These are phyloP conservation scores for Cistogaster globosa DNA, from an alignment of 2,888 invertebrate species.

Conservation along the genomic window DNA sequence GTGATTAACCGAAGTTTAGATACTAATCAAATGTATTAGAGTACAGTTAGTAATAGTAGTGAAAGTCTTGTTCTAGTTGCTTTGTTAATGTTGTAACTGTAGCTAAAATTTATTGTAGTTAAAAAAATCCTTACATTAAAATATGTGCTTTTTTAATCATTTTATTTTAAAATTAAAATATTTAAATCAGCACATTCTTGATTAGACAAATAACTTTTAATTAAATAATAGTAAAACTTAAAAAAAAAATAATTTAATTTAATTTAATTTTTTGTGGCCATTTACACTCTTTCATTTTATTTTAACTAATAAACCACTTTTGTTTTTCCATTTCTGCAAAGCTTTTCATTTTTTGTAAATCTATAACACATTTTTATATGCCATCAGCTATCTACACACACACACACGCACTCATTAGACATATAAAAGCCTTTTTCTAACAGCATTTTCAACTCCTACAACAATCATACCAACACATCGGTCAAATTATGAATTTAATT, in stretches of 20 bases:
- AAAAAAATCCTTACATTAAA: not conserved
- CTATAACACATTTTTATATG: slow-evolving; percentile 36
- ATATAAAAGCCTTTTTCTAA: slow-evolving; percentile 55
- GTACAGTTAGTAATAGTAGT: too few species aligned
- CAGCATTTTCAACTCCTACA: slow-evolving; percentile 50
- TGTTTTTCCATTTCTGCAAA: slow-evolving; percentile 61
- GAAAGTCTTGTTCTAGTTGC: too few species aligned
- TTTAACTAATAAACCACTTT: slow-evolving; percentile 50
- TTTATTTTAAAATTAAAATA: slow-evolving; percentile 28
- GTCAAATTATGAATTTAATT: slow-evolving; percentile 32
- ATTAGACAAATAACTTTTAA: slow-evolving; percentile 22
- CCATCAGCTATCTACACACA: slow-evolving; percentile 15
- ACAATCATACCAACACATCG: not conserved
- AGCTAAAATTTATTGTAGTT: not conserved
- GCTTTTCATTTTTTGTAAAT: slow-evolving; percentile 49
- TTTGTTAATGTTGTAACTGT: too few species aligned
- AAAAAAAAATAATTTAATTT: slow-evolving; percentile 29
- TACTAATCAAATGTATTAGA: too few species aligned
- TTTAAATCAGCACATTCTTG: slow-evolving; percentile 50
- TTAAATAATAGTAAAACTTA: slow-evolving; percentile 20
- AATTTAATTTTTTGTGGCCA: slow-evolving; percentile 35
- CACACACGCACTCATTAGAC: slow-evolving; percentile 7
- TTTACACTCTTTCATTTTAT: not conserved
- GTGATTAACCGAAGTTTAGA: too few species aligned
- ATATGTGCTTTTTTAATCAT: slow-evolving; percentile 52